Conservation (phyloP, 2,888 invertebrate species). For the Diploptera punctata region DNA sequence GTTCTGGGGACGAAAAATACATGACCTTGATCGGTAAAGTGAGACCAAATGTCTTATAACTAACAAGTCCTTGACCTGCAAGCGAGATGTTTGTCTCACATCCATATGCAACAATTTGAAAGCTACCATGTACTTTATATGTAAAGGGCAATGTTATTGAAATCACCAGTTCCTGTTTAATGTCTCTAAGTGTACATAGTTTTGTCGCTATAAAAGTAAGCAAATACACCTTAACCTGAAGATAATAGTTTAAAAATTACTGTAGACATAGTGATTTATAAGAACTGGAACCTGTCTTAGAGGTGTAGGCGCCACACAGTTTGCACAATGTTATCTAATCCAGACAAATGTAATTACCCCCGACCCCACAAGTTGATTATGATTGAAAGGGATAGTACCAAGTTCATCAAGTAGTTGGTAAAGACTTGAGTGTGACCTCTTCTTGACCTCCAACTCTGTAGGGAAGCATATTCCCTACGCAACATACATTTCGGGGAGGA, state of each 20-base stretch:
- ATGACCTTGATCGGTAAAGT: too few relatives aligned
- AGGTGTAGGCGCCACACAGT: background rate
- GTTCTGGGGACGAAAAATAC: too few relatives aligned
- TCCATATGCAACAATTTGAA: too few relatives aligned
- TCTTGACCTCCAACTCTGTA: background rate
- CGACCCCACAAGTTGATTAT: slow-evolving; percentile 17
- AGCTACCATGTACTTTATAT: too few relatives aligned
- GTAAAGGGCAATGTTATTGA: too few relatives aligned
- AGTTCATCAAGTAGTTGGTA: slow-evolving; percentile 10
- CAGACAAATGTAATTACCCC: slow-evolving; percentile 14
- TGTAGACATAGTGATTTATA: slow-evolving; percentile 8
- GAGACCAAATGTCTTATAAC: too few relatives aligned
- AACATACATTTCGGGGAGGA: slow-evolving; percentile 1
- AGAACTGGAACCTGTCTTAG: background rate
- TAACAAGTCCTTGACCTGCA: too few relatives aligned
- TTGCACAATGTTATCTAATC: slow-evolving; percentile 7
- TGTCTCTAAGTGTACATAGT: background rate
- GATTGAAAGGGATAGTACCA: background rate
- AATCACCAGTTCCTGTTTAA: too few relatives aligned
- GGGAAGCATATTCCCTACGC: slow-evolving; percentile 7
- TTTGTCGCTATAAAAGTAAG: slow-evolving; percentile 1
- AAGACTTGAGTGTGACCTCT: background rate
- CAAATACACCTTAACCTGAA: background rate
- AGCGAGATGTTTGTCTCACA: too few relatives aligned
- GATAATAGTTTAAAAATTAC: slow-evolving; percentile 14